These are phyloP conservation scores for Chymomyza amoena DNA, from an alignment of 2,888 invertebrate species.

Conservation along the genomic window DNA sequence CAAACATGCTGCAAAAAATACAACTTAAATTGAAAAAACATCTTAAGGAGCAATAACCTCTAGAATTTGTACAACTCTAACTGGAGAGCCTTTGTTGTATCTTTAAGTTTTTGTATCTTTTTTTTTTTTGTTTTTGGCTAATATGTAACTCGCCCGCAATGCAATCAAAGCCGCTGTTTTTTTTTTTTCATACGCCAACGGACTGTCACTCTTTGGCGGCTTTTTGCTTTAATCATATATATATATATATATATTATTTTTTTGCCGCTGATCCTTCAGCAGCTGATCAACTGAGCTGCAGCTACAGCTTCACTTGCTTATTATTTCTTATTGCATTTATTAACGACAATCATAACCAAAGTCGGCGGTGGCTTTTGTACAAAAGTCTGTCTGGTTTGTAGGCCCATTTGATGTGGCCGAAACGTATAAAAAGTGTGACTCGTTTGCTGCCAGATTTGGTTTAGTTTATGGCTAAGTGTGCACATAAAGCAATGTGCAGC, in stretches of 20 bases:
- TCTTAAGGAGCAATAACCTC: constrained; percentile 71
- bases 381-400: background rate
- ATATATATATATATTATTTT: constrained; percentile 25
- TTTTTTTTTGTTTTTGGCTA: constrained; percentile 52
- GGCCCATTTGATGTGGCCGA: constrained; percentile 54
- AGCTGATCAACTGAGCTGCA: constrained; percentile 44
- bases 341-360: constrained; percentile 75
- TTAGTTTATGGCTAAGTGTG: constrained; percentile 72
- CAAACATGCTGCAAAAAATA: constrained; percentile 47
- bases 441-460: constrained; percentile 56
- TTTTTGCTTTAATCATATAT: constrained; percentile 66
- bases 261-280: constrained; percentile 51
- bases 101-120: too few species aligned
- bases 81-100: constrained; percentile 22
- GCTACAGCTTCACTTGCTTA: constrained; percentile 56
- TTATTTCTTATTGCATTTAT: constrained; percentile 76
- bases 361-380: constrained; percentile 54
- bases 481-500: constrained; percentile 61
- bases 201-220: constrained; percentile 64
- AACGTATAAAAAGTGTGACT: constrained; percentile 64
- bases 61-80: constrained; percentile 46
- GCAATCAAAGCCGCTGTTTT: background rate
- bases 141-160: constrained; percentile 19
- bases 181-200: constrained; percentile 14
- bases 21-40: constrained; percentile 49